These are phyloP conservation scores for Drosophila watanabei DNA, from an alignment of 1,140 invertebrate genomes.

Conservation along the genomic window DNA sequence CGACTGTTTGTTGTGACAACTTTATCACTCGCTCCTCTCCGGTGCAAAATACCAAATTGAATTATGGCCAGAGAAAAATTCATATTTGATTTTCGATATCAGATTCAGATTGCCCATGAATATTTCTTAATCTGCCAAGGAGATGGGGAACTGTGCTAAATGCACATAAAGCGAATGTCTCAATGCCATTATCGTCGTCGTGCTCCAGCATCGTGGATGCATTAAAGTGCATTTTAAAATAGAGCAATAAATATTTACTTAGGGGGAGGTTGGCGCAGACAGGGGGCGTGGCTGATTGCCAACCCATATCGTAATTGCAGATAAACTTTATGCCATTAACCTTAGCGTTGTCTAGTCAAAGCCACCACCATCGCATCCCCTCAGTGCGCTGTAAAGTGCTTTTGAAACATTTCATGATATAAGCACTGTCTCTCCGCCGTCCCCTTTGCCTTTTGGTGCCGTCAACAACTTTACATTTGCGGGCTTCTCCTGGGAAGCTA, in stretches of 20 bases:
- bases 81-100: constrained; percentile 40
- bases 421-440: constrained; percentile 48
- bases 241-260: constrained; percentile 79
- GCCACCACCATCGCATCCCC: constrained; percentile 9
- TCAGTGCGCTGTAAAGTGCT: constrained; percentile 60
- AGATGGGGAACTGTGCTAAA: constrained; percentile 5
- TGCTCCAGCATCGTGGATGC: constrained; percentile 30
- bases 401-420: constrained; percentile 78
- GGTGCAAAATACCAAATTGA: constrained; percentile 57
- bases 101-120: constrained; percentile 16
- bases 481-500: constrained; percentile 34
- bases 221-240: constrained; percentile 81
- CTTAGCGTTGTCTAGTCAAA: constrained; percentile 70
- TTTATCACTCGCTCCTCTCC: constrained; percentile 25
- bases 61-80: constrained; percentile 63
- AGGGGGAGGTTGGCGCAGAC: background rate
- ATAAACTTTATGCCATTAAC: constrained; percentile 83
- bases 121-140: background rate
- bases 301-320: constrained; percentile 80
- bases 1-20: constrained; percentile 77
- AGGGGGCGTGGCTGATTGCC: constrained; percentile 55
- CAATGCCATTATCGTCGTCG: constrained; percentile 40
- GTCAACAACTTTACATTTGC: constrained; percentile 65
- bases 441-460: constrained; percentile 38
- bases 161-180: constrained; percentile 31